Conservation (phyloP, 1,140 invertebrate species). For the Ylistrum balloti region DNA sequence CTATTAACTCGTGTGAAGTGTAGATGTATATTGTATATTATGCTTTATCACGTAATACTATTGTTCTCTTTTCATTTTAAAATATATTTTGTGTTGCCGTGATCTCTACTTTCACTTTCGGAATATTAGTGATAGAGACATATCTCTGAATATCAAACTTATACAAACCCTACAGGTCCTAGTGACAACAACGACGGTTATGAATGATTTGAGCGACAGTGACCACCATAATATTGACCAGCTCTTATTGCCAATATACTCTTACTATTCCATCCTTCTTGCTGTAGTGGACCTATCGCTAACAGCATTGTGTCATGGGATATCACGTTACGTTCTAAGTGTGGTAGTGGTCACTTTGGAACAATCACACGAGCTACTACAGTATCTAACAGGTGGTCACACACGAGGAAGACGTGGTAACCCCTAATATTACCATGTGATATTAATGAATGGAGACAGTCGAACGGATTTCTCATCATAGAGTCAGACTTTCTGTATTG, state of each 20-base stretch:
- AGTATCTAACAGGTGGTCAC: conserved; percentile 33
- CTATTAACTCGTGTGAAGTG: no score
- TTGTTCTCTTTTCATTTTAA: no score
- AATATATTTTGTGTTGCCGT: no score
- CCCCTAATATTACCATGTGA: not conserved
- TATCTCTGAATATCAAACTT: no score
- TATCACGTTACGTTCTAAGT: not conserved
- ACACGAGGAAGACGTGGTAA: not conserved
- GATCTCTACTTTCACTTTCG: no score
- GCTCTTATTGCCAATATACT: no score
- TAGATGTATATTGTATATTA: no score
- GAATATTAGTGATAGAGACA: no score
- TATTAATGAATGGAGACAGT: not conserved
- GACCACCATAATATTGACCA: not conserved
- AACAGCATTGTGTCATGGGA: not conserved
- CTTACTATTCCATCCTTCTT: not conserved
- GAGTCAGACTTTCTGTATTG: not conserved
- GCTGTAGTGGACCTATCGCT: not conserved
- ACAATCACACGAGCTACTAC: conserved; percentile 7
- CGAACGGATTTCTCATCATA: conserved; percentile 23
- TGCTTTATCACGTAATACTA: no score
- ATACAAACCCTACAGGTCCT: no score
- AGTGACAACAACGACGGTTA: not conserved
- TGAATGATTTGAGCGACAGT: not conserved
- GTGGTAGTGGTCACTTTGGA: not conserved